Evolutionary conservation across 2,797 vertebrate genomes (phyloP).

Genomic region (Oreochromis mossambicus): DNA sequence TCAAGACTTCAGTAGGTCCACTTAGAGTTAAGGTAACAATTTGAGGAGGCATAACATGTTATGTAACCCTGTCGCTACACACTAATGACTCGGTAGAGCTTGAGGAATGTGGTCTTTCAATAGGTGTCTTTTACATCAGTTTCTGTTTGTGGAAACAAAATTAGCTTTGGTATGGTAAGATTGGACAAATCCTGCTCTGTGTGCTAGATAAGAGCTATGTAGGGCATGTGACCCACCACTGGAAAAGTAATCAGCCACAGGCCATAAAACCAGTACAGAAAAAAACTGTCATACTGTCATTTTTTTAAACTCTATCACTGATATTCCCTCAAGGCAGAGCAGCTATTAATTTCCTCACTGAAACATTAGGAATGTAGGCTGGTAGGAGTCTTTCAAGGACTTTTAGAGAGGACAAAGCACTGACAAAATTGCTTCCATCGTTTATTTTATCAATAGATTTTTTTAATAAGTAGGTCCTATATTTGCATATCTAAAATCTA

Average conservation of each 20-base stretch:
- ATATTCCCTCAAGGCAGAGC: not conserved
- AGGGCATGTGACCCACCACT: conserved; percentile 41
- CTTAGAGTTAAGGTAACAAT: conserved; percentile 65
- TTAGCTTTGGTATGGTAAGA: conserved; percentile 44
- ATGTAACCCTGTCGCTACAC: conserved; percentile 51
- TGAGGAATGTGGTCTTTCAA: conserved; percentile 61
- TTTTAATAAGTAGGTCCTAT: not conserved
- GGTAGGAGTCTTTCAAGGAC: not conserved
- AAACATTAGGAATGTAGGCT: not conserved
- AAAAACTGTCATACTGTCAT: not conserved
- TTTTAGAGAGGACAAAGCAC: not conserved
- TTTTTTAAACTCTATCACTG: not conserved
- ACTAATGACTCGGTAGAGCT: conserved; percentile 40
- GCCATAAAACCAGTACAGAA: conserved; percentile 14
- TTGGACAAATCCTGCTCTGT: conserved; percentile 54
- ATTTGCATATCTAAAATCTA: not conserved
- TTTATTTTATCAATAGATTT: not conserved
- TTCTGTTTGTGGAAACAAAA: conserved; percentile 62
- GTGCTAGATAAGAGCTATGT: conserved; percentile 18
- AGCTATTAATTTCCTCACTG: not conserved
- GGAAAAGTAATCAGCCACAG: conserved; percentile 1
- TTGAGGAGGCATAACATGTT: conserved; percentile 59
- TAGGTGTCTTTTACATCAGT: conserved; percentile 54
- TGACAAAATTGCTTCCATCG: not conserved
- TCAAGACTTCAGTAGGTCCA: conserved; percentile 31